A percentile compares a stretch with the other conserved stretches of the same genome.
Evolutionary conservation across 2,888 invertebrate genomes (phyloP).

Genomic region (Hirtodrosophila histrioides): DNA sequence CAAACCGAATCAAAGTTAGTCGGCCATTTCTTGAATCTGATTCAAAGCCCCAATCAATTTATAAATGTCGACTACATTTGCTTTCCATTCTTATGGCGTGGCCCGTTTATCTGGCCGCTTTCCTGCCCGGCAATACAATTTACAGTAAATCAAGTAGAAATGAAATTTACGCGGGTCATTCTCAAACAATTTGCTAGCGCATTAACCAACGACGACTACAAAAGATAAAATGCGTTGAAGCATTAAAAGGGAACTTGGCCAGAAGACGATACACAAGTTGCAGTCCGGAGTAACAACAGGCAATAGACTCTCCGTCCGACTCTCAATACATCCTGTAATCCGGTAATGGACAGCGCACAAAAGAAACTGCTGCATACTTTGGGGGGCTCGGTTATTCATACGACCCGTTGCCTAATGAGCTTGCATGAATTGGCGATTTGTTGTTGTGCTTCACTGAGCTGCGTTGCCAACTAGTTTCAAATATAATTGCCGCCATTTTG

Average conservation of each 20-base stretch:
- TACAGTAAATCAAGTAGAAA: constrained; percentile 73
- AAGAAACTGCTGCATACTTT: constrained; percentile 30
- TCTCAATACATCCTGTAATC: constrained; percentile 30
- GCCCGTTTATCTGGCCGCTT: constrained; percentile 40
- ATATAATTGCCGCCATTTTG: constrained; percentile 68
- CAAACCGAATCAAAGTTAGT: constrained; percentile 40
- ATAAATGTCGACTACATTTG: constrained; percentile 55
- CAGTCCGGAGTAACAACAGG: constrained; percentile 7
- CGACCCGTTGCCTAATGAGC: constrained; percentile 69
- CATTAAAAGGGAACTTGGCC: constrained; percentile 49
- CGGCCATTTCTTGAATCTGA: constrained; percentile 15
- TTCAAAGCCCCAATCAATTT: constrained; percentile 55
- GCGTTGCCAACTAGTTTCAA: constrained; percentile 55
- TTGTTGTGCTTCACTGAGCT: not conserved
- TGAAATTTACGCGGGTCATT: constrained; percentile 77
- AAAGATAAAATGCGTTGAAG: constrained; percentile 68
- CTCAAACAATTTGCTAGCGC: constrained; percentile 73
- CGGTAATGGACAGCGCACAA: constrained; percentile 35
- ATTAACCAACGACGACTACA: constrained; percentile 54
- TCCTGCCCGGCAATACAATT: constrained; percentile 58
- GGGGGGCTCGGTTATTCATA: constrained; percentile 41
- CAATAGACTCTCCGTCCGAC: constrained; percentile 10
- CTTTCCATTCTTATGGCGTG: constrained; percentile 28
- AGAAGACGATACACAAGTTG: constrained; percentile 35
- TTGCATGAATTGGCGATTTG: constrained; percentile 71